phyloP scores from a whole-genome alignment of 1,140 invertebrate genomes.

The Leguminivora glycinivorella region DNA sequence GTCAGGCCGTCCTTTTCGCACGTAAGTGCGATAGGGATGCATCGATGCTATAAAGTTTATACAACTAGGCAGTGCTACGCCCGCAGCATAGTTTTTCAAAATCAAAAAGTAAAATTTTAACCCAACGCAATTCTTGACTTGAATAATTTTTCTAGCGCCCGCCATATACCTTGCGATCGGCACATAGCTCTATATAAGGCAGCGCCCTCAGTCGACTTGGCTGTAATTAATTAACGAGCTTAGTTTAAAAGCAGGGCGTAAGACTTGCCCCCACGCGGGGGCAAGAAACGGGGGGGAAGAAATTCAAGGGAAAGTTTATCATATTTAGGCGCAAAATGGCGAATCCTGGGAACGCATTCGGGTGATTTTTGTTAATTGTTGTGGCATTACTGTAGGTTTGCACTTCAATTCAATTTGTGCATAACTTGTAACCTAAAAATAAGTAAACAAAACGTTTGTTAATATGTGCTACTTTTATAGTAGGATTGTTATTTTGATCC shows the following conservation, averaged over 20 bases:
- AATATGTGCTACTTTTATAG: too few relatives aligned
- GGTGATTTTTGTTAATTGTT: not conserved
- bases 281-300: conserved; percentile 63
- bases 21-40: too few relatives aligned
- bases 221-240: conserved; percentile 79
- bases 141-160: not conserved
- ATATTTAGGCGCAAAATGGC: conserved; percentile 79
- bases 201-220: conserved; percentile 73
- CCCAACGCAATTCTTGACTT: conserved; percentile 6
- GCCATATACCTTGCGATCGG: conserved; percentile 40
- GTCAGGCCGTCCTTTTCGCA: too few relatives aligned
- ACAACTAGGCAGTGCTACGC: too few relatives aligned
- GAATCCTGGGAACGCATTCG: conserved; percentile 58
- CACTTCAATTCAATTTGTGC: too few relatives aligned
- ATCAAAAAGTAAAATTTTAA: not conserved
- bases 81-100: too few relatives aligned
- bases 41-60: too few relatives aligned
- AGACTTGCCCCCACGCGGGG: conserved; percentile 64
- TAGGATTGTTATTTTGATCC: too few relatives aligned
- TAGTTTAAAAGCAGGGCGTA: conserved; percentile 79
- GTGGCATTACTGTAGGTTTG: not conserved
- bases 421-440: too few relatives aligned
- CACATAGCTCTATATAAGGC: conserved; percentile 71
- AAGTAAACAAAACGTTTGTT: too few relatives aligned
- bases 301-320: conserved; percentile 79